These are phyloP conservation scores for Sinocyclocheilus rhinocerous DNA, from an alignment of 2,113 vertebrate genomes.

Conservation along the genomic window DNA sequence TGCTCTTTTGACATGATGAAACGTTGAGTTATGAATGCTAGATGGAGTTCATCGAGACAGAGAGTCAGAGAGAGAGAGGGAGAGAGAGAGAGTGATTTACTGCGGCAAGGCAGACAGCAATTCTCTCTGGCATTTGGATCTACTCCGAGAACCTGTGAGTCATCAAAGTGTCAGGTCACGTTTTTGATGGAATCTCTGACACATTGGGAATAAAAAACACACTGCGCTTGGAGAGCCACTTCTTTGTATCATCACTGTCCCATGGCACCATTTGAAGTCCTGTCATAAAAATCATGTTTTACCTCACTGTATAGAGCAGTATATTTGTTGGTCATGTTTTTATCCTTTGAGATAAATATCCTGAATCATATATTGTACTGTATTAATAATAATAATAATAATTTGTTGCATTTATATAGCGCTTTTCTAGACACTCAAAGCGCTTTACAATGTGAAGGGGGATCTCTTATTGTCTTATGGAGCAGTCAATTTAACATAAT, in stretches of 20 bases:
- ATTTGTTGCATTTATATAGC: no score
- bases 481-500: not conserved
- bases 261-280: conserved; percentile 2
- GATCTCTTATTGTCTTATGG: not conserved
- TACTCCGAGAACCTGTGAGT: conserved; percentile 43
- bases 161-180: conserved; percentile 52
- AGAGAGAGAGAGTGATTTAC: conserved; percentile 39
- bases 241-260: conserved; percentile 27
- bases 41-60: not conserved
- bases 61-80: not conserved
- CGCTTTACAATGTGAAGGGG: no score
- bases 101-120: conserved; percentile 37
- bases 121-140: conserved; percentile 50
- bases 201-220: conserved; percentile 34
- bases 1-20: conserved; percentile 14
- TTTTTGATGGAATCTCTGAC: conserved; percentile 50
- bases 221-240: not conserved
- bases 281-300: not conserved
- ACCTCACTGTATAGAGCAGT: not conserved
- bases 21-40: not conserved
- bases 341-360: conserved; percentile 4
- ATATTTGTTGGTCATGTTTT: conserved; percentile 14
- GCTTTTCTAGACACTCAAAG: no score
- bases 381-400: no score
- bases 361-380: not conserved